phyloP scores from a whole-genome alignment of 2,888 invertebrate genomes.

The Exephanes ischioxanthus region DNA sequence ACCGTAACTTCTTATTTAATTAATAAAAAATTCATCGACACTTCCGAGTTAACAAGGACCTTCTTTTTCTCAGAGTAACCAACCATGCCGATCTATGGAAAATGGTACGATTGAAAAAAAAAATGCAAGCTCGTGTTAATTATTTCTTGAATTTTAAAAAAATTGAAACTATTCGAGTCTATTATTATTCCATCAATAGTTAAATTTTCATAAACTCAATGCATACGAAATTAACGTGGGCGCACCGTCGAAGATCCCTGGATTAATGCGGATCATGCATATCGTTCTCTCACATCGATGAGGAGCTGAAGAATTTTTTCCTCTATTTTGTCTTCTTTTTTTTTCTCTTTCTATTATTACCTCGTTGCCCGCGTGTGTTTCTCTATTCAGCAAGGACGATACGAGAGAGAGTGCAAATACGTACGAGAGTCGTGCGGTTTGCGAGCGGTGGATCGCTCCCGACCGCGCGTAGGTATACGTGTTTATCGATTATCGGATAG shows the following conservation, averaged over 20 bases:
- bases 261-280: conserved; percentile 11
- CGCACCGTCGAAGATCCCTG: neutral
- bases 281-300: conserved; percentile 31
- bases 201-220: conserved; percentile 19
- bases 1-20: no score
- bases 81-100: no score
- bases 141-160: no score
- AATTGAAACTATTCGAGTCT: neutral
- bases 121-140: no score
- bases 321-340: neutral
- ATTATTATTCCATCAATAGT: neutral
- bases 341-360: conserved; percentile 15
- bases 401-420: conserved; percentile 33
- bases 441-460: conserved; percentile 32
- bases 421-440: conserved; percentile 43
- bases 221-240: conserved; percentile 50
- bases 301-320: conserved; percentile 5
- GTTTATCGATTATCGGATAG: conserved; percentile 81
- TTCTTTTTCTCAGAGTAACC: no score
- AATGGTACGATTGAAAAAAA: no score
- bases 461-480: conserved; percentile 66
- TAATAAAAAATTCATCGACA: no score
- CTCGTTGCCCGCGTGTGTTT: conserved; percentile 51
- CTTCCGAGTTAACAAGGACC: no score
- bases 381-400: conserved; percentile 70